Evolutionary conservation across 2,113 vertebrate genomes (phyloP).

Genomic region (Triplophysa siluroides): DNA sequence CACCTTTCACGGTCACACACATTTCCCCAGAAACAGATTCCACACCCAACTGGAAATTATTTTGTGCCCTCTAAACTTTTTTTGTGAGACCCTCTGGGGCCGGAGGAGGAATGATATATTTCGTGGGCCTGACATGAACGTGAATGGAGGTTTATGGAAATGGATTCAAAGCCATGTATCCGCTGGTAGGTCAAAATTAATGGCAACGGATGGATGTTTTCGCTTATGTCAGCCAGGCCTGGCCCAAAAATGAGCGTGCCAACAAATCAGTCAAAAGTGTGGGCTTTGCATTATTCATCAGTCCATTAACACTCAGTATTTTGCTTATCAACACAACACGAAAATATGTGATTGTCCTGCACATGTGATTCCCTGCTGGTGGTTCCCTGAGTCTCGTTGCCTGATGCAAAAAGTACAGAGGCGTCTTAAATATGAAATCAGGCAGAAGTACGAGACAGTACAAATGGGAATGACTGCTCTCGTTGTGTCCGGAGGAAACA

Average conservation of each 20-base stretch:
- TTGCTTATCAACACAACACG: neutral
- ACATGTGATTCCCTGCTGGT: neutral
- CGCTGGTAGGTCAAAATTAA: neutral
- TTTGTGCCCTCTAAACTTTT: neutral
- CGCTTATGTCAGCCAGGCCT: constrained; percentile 4
- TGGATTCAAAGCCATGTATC: neutral
- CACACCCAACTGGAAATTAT: neutral
- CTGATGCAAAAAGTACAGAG: constrained; percentile 24
- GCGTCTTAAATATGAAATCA: constrained; percentile 46
- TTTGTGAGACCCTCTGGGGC: neutral
- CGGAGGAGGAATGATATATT: constrained; percentile 6
- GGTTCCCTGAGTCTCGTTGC: neutral
- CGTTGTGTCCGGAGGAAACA: constrained; percentile 54
- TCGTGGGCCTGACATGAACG: neutral
- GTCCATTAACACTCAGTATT: constrained; percentile 1
- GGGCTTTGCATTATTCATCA: constrained; percentile 7
- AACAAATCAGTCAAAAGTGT: neutral
- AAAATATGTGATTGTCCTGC: constrained; percentile 16
- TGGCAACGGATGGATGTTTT: neutral
- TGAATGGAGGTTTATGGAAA: constrained; percentile 9
- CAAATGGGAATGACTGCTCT: constrained; percentile 40
- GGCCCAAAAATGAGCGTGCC: neutral
- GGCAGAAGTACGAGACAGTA: constrained; percentile 5
- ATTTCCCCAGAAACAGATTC: neutral
- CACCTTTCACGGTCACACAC: neutral